Base-by-base conservation (phyloP, 2,888 invertebrate genomes). In the Drosophila hamatofila region DNA sequence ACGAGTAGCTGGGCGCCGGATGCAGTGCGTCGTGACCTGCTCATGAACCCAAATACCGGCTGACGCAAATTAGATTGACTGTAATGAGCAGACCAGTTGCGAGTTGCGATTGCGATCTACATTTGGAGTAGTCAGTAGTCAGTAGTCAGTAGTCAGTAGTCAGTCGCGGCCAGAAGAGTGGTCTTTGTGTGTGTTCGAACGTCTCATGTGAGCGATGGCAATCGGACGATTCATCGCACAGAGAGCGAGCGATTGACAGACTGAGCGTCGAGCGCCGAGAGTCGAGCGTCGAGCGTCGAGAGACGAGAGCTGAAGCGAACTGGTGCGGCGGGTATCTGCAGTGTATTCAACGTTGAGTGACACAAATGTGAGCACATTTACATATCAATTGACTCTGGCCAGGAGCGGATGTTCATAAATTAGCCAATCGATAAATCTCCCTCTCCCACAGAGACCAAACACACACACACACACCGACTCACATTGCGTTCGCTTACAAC, bases 341-440 rank as follows among this genome's bases (percentile, higher is more conserved):
- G 30, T n/a, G 55, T 27, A 55, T 35, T 60, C 57, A 70, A 44
- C 63, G 72, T 75, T 89, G 89, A 85, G 89, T 85, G 84, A 89
- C 84, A 89, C 84, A 85, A 88, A 88, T 86, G 86, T 88, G 88
- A 89, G 88, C 86, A 85, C 83, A 91, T 90, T 90, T 90, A 91
- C 90, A 91, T 90, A 90, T 90, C 91, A 90, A 91, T 90, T 80
- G 87, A 78, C 56, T 68, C 56, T 66, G 72, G 71, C 55, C 61
- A 55, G 73, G 69, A 60, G 82, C 85, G 92, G 92, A 92, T 92
- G 92, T 91, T 91, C 90, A 92, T 92, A 92, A 92, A 92, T 92
- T 92, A 92, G 83, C 86, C 90, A 91, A 91, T 91, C 91, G 91
- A 92, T 91, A 86, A 87, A 90, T 84, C 88, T 79, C 35, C 52